Evolutionary conservation across 2,888 invertebrate genomes (phyloP).

Genomic region (Chrysomela aeneicollis): DNA sequence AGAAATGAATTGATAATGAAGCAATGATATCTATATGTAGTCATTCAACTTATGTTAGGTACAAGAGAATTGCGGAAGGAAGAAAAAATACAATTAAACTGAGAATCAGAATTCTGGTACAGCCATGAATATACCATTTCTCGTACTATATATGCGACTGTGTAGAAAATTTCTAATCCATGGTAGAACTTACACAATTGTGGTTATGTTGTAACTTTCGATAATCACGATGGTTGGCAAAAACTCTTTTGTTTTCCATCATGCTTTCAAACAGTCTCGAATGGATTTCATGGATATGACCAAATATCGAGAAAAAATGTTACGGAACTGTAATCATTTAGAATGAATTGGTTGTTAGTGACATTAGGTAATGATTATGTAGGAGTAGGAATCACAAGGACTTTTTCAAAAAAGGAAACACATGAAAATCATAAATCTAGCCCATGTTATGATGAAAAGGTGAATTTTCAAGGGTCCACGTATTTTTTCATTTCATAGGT

Average conservation of each 20-base stretch:
- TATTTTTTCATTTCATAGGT: too few species aligned
- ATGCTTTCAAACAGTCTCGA: constrained; percentile 30
- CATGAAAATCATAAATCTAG: too few species aligned
- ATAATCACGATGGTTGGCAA: constrained; percentile 44
- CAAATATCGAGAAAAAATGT: constrained; percentile 20
- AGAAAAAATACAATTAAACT: too few species aligned
- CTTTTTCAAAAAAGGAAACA: not conserved
- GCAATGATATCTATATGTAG: too few species aligned
- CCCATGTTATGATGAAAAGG: too few species aligned
- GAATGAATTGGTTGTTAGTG: not conserved
- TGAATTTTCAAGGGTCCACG: too few species aligned
- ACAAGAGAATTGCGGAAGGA: too few species aligned
- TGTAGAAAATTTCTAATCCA: constrained; percentile 40
- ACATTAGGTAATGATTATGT: constrained; percentile 2
- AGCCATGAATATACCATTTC: too few species aligned
- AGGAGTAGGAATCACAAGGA: not conserved
- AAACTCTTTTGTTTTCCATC: constrained; percentile 35
- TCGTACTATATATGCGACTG: too few species aligned
- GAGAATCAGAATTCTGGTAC: too few species aligned
- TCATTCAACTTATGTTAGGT: too few species aligned
- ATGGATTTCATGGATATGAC: constrained; percentile 22
- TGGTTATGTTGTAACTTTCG: constrained; percentile 43
- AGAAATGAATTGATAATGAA: too few species aligned
- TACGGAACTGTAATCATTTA: constrained; percentile 19
- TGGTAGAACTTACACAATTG: constrained; percentile 42